Evolutionary conservation across 2,797 vertebrate species (phyloP), one percentile per base, ranked within the genome.

Genomic region (Sandelia bainsii): DNA sequence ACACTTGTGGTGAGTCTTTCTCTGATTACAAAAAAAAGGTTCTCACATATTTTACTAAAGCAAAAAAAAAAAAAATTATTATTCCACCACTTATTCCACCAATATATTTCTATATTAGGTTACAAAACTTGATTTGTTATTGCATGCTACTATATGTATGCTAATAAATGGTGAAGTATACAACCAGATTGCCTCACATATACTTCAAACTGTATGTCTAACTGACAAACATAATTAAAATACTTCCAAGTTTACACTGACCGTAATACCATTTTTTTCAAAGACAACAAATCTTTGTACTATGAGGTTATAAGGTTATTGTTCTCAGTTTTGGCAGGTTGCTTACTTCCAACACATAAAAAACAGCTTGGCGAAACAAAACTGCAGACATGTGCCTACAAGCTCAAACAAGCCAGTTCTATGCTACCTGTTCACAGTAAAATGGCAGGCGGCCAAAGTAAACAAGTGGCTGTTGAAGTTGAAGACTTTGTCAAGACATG

Each of bases 381-480:
- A 60, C 39, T 27, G 37, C 6, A 8, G 39, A 40, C 40, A 17
- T 42, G 40, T 42, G 56, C 72, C 77, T 52, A 73, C 84, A 77
- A 75, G 84, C 84, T 65, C 44, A 8, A 54, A 72, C 80, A 82
- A 59, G 83, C 29, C 53, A 19, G 27, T 6, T 44, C 45, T 46
- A 37, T 39, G 4, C 75, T 80, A 83, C 80, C 74, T 80, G 86
- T 77, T 64, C 64, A 49, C 69, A 75, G 76, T 57, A 34, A 44
- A 54, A 48, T 83, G 87, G 87, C 87, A 63, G 64, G 4, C 63
- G 19, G 82, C 89, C 84, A 87, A 83, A 62, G 75, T 51, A 82
- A 87, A 84, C 69, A 12, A 72, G 27, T 23, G 50, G 14, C 66
- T 72, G 78, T 20, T 65, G 81, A 82, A 75, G 69, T 52, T 72